These are phyloP conservation scores for Neomicropteryx cornuta DNA, from an alignment of 1,140 invertebrate genomes.

Conservation along the genomic window DNA sequence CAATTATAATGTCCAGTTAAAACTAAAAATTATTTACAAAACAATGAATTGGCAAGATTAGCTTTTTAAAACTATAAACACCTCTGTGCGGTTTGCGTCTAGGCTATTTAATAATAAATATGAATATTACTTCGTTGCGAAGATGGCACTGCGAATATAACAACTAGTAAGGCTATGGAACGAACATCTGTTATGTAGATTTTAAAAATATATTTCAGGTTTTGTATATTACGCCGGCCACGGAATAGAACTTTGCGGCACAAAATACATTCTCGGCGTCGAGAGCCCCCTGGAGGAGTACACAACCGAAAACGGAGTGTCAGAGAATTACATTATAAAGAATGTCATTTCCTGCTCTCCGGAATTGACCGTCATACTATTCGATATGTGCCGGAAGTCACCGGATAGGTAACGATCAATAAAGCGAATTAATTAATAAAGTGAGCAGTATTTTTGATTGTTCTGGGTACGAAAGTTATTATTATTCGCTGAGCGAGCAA, in stretches of 20 bases:
- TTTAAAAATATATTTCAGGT: conserved; percentile 21
- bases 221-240: conserved; percentile 37
- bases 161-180: background rate
- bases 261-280: conserved; percentile 29
- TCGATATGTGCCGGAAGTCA: conserved; percentile 35
- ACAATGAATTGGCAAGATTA: background rate
- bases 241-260: conserved; percentile 33
- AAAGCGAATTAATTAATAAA: conserved; percentile 3
- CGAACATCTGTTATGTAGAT: too few relatives aligned
- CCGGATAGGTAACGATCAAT: conserved; percentile 25
- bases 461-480: conserved; percentile 19
- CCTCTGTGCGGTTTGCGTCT: background rate
- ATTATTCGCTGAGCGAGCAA: too few relatives aligned
- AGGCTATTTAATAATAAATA: background rate
- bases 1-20: too few relatives aligned
- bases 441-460: conserved; percentile 8
- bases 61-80: background rate
- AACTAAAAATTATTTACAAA: background rate
- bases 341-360: conserved; percentile 26
- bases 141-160: background rate
- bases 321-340: conserved; percentile 30
- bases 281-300: conserved; percentile 30
- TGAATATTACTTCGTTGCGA: background rate
- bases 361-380: conserved; percentile 30
- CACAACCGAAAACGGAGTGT: conserved; percentile 24